phyloP scores from a whole-genome alignment of 2,113 vertebrate species.

The mouse (Mus musculus) region DNA sequence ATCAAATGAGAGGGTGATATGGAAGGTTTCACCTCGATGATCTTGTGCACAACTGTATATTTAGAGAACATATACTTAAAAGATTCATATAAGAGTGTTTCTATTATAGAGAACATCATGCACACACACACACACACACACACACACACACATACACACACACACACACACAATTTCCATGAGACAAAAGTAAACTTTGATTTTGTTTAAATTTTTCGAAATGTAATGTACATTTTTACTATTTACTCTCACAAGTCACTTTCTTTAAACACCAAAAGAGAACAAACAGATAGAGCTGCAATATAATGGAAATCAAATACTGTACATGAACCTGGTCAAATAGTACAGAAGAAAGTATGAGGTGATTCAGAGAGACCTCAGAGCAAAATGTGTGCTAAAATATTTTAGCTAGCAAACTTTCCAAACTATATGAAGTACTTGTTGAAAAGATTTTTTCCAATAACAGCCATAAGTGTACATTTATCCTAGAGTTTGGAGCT shows the following conservation, averaged over 20 bases:
- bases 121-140: too few relatives aligned
- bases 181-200: conserved; percentile 10
- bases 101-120: neutral
- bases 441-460: neutral
- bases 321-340: neutral
- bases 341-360: neutral
- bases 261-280: conserved; percentile 58
- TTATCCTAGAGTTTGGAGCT: neutral
- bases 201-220: conserved; percentile 50
- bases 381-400: neutral
- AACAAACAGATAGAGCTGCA: conserved; percentile 60
- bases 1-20: neutral
- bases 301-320: conserved; percentile 64
- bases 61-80: neutral
- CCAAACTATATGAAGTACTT: neutral
- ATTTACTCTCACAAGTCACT: conserved; percentile 36
- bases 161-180: neutral
- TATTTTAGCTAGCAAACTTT: neutral
- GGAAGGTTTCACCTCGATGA: neutral
- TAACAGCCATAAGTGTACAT: neutral
- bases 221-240: conserved; percentile 11
- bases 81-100: neutral
- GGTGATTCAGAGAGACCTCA: neutral
- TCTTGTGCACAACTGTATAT: neutral
- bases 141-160: neutral